Conservation (phyloP, 2,113 vertebrate genomes). For the Gobio gobio region DNA sequence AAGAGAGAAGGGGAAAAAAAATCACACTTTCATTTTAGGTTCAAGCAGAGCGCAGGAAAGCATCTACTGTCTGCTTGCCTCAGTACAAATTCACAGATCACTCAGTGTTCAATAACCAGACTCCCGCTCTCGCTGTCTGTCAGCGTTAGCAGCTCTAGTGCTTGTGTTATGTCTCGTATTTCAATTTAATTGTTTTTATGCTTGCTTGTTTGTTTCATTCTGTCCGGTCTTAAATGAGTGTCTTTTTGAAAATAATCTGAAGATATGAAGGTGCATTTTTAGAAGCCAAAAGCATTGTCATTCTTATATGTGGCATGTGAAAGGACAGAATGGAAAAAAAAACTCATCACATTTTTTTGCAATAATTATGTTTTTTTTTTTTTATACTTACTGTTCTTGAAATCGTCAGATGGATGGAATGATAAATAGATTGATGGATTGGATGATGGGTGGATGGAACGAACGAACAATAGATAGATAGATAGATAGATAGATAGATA, state of each 20-base stretch:
- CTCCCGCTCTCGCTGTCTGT: constrained; percentile 1
- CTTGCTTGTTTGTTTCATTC: constrained; percentile 38
- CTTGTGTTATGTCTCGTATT: constrained; percentile 9
- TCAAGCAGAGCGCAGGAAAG: constrained; percentile 24
- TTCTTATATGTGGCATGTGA: constrained; percentile 14
- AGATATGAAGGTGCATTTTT: constrained; percentile 22
- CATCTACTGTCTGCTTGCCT: constrained; percentile 31
- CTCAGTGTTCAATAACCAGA: constrained; percentile 18
- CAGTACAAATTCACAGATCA: constrained; percentile 1
- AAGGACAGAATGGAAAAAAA: constrained; percentile 12
- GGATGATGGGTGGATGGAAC: not conserved
- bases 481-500: too few species aligned
- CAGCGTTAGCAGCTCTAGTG: not conserved
- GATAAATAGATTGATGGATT: not conserved
- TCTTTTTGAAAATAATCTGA: constrained; percentile 40
- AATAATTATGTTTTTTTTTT: not conserved
- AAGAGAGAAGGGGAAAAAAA: not conserved
- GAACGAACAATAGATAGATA: too few species aligned
- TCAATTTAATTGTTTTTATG: constrained; percentile 37
- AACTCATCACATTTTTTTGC: not conserved
- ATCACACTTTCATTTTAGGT: constrained; percentile 30
- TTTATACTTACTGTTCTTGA: not conserved
- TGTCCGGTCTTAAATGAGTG: constrained; percentile 26
- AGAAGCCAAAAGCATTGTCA: constrained; percentile 6
- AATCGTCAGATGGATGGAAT: not conserved